Evolutionary conservation across 2,113 vertebrate genomes (phyloP), one percentile per base, ranked within the genome.

Genomic region (Solea senegalensis): DNA sequence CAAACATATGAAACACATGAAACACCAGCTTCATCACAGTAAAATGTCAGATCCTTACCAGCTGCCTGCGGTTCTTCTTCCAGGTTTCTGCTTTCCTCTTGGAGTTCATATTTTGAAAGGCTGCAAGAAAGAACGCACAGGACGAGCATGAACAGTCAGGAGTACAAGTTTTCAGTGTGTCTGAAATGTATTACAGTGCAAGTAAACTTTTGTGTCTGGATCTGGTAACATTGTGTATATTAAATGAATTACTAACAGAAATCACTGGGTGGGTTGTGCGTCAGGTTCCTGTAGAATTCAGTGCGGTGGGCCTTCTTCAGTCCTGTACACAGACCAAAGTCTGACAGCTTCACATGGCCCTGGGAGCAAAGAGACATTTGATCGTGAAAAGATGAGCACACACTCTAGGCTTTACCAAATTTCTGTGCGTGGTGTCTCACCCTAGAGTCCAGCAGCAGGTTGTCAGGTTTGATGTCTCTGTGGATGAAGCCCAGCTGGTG

Each of bases 91-190:
- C 98, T 95, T 99, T 99, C 88, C 98, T 95, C 89, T 99, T 99
- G 2, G 98, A 99, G 84, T 99, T 99, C 98, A 99, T 99, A 68
- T 98, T 98, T 92, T 99, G 97, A 92, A 99, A 99, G 9, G 98
- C 98, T 99, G 63, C 51, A 10, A 26, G 7, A 65, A 34, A 49
- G 10, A 5, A 39, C 54, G 41, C 1, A 52, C 6, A 41, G 1
- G 5, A 49, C 54, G 28, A 55, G n/a, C n/a, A n/a, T 43, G 0
- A 59, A 21, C 16, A 44, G 12, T 43, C 34, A 34, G 34, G 34
- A 4, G 3, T 34, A 16, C n/a, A 57, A 3, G 1, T 34, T 34
- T 34, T 34, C 3, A 12, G 15, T 40, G 12, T 49, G 13, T 51
- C 10, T 45, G 10, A 52, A 4, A 34, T 34, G 12, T 58, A 9